Evolutionary conservation across 1,140 invertebrate species (phyloP).

Genomic region (Oreohelix idahoensis): DNA sequence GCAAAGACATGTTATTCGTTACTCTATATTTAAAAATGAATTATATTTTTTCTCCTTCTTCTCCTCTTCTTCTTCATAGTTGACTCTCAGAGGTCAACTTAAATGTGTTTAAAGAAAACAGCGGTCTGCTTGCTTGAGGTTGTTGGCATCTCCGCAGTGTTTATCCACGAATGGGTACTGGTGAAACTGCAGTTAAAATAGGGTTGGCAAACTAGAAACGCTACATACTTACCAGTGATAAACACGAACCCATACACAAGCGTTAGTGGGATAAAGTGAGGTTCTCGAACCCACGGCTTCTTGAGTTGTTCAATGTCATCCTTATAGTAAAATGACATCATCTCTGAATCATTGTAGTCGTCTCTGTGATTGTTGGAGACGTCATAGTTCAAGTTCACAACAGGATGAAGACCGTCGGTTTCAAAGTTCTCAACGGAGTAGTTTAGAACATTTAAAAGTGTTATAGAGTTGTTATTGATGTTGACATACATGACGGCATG

Average conservation of each 20-base stretch:
- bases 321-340: constrained; percentile 9
- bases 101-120: too few relatives aligned
- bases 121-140: too few relatives aligned
- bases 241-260: constrained; percentile 82
- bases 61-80: too few relatives aligned
- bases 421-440: not conserved
- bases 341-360: not conserved
- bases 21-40: too few relatives aligned
- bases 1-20: too few relatives aligned
- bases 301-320: constrained; percentile 2
- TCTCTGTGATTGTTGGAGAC: not conserved
- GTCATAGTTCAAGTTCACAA: not conserved
- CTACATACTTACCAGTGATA: constrained; percentile 79
- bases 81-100: too few relatives aligned
- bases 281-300: constrained; percentile 48
- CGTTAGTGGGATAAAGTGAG: constrained; percentile 71
- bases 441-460: not conserved
- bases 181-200: too few relatives aligned
- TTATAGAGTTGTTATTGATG: not conserved
- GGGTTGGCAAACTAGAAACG: too few relatives aligned
- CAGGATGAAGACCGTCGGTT: not conserved
- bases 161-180: too few relatives aligned
- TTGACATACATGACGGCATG: not conserved
- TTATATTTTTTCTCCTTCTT: too few relatives aligned
- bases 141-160: too few relatives aligned